Percentiles rank a stretch among this genome's conserved stretches.
These are phyloP conservation scores for Ennomos quercinarius DNA, from an alignment of 2,888 invertebrate genomes.

Conservation along the genomic window DNA sequence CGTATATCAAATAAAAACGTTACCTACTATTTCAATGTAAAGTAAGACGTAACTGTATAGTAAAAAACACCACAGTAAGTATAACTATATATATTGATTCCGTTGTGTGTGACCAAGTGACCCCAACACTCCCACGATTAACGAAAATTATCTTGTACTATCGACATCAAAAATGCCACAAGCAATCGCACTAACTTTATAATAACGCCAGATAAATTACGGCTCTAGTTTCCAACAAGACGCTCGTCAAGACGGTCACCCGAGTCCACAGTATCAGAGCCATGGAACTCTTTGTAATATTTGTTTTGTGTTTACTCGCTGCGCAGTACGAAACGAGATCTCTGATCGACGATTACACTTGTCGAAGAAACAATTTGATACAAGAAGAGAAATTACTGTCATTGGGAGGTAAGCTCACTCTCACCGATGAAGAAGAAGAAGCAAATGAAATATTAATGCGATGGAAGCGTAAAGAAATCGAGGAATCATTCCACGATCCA, in stretches of 20 bases:
- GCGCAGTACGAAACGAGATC: slow-evolving; percentile 44
- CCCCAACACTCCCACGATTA: slow-evolving; percentile 12
- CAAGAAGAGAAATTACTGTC: slow-evolving; percentile 71
- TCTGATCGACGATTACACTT: slow-evolving; percentile 49
- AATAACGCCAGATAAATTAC: slow-evolving; percentile 12
- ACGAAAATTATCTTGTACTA: slow-evolving; percentile 1
- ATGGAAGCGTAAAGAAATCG: slow-evolving; percentile 81
- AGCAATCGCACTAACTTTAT: slow-evolving; percentile 4
- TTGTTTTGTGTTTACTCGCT: slow-evolving; percentile 45
- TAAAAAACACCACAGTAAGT: too few relatives aligned
- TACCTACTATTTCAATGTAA: too few relatives aligned
- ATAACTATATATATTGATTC: too few relatives aligned
- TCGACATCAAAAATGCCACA: slow-evolving; percentile 4
- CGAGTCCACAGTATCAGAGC: slow-evolving; percentile 23
- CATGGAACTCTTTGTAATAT: slow-evolving; percentile 42
- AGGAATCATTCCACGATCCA: slow-evolving; percentile 76
- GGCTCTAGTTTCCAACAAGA: slow-evolving; percentile 21
- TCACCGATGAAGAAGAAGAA: slow-evolving; percentile 75
- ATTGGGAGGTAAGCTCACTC: slow-evolving; percentile 78
- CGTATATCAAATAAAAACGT: too few relatives aligned
- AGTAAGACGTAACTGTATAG: too few relatives aligned
- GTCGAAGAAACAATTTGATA: slow-evolving; percentile 54
- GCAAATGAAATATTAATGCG: slow-evolving; percentile 86
- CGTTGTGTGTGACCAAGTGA: neutral
- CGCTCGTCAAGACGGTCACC: slow-evolving; percentile 18